A percentile compares a stretch with the other conserved stretches of the same genome.
Conservation (phyloP, 2,888 invertebrate species). For the Galeopsomyia nigrocyanea region DNA sequence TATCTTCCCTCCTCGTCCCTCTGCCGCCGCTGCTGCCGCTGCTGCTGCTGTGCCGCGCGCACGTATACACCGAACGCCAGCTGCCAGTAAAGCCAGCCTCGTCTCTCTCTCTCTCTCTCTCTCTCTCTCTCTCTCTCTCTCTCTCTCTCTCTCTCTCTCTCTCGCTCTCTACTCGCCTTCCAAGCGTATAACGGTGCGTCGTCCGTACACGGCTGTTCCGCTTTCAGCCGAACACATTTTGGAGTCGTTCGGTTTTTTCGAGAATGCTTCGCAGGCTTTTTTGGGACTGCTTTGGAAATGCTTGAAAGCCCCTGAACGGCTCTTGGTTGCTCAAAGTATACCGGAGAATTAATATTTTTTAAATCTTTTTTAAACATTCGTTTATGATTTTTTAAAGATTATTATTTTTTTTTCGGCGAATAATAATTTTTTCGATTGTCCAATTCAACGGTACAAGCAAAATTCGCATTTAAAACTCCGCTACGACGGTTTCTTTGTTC, state of each 20-base stretch:
- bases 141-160: constrained; percentile 5
- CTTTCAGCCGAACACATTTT: not conserved
- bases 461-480: too few relatives aligned
- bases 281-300: too few relatives aligned
- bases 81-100: constrained; percentile 5
- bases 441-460: too few relatives aligned
- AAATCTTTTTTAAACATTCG: too few relatives aligned
- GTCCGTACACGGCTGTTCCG: constrained; percentile 31
- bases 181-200: constrained; percentile 36
- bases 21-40: not conserved
- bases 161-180: constrained; percentile 3
- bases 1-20: constrained; percentile 9
- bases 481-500: too few relatives aligned
- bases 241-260: not conserved
- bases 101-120: not conserved
- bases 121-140: not conserved
- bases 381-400: too few relatives aligned
- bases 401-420: too few relatives aligned
- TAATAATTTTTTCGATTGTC: too few relatives aligned
- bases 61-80: constrained; percentile 3
- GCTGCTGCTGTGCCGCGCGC: not conserved
- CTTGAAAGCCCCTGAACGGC: too few relatives aligned
- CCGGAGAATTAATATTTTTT: too few relatives aligned
- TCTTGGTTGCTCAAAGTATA: too few relatives aligned
- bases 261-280: too few relatives aligned